Evolutionary conservation across 2,113 vertebrate species (phyloP).

Genomic region (Hydrochoerus hydrochaeris): DNA sequence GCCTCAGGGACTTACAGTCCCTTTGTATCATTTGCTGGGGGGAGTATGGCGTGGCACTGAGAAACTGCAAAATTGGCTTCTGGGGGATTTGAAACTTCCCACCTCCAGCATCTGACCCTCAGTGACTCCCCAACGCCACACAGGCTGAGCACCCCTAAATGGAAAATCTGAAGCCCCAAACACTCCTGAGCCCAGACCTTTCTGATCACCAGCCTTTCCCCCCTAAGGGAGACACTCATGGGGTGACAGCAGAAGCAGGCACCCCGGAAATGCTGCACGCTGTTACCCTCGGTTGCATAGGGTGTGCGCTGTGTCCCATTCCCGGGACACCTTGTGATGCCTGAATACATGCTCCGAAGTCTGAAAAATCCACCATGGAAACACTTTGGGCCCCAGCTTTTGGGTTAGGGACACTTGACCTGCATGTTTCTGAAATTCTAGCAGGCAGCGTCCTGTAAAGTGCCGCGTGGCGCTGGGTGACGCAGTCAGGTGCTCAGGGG

Average conservation of each 20-base stretch:
- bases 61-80: no score
- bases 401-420: not conserved
- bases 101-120: not conserved
- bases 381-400: not conserved
- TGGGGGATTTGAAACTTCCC: not conserved
- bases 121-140: rapidly evolving
- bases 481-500: no score
- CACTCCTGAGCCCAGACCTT: not conserved
- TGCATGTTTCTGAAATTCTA: not conserved
- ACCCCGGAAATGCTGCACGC: not conserved
- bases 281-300: no score
- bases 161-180: not conserved
- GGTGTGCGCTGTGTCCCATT: not conserved
- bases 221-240: not conserved
- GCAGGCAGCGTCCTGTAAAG: not conserved
- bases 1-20: not conserved
- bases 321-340: not conserved
- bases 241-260: not conserved
- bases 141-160: not conserved
- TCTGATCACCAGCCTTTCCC: rapidly evolving
- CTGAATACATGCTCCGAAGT: not conserved
- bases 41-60: rapidly evolving
- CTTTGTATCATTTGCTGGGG: rapidly evolving
- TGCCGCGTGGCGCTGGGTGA: rapidly evolving
- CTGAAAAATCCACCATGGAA: not conserved